Base-by-base conservation (phyloP, 2,797 vertebrate species). In the Manis crassicaudata region DNA sequence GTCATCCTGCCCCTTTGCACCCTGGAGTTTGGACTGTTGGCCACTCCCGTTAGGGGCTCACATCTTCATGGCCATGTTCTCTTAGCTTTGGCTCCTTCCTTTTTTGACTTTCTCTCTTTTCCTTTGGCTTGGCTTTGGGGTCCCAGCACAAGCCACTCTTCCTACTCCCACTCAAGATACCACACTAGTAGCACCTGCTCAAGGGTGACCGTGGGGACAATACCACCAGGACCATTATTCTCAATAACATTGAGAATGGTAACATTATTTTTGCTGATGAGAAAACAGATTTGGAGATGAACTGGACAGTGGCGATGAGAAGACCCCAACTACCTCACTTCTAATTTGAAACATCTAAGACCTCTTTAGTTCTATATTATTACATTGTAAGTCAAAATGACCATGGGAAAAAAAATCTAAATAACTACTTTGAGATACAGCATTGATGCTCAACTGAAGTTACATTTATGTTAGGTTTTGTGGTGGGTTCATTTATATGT, bases 221-320 rank as follows among this genome's bases (percentile, higher is more conserved):
- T 56, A n/a, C 27, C 50, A 20, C 37, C 46, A 32, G n/a, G 70
- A 37, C 16, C 8, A 25, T 75, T 23, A n/a, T 54, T 94, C 29
- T 94, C 37, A 58, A 25, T 65, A 90, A 80, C 35, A 40, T 40
- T 40, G 37, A 40, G 37, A 73, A 20, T 73, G 16, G 37, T 37
- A 46, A 20, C 50, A 70, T 73, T 54, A 37, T 23, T 76, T 84
- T 89, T 43, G 9, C 8, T 86, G 68, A 87, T 62, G n/a, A 94
- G 29, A 16, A 79, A 85, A 58, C 27, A 80, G 68, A 80, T 65
- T 89, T 90, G 65, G 70, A 88, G 60, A 81, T 91, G 35, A 93
- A 88, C 6, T 7, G 82, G 92, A n/a, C 2, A 52, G 7, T 54
- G 58, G 13, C 82, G n/a, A 17, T 56, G 35, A 88, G 52, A 75